phyloP scores from a whole-genome alignment of 2,113 vertebrate genomes.

The Isichthys henryi region DNA sequence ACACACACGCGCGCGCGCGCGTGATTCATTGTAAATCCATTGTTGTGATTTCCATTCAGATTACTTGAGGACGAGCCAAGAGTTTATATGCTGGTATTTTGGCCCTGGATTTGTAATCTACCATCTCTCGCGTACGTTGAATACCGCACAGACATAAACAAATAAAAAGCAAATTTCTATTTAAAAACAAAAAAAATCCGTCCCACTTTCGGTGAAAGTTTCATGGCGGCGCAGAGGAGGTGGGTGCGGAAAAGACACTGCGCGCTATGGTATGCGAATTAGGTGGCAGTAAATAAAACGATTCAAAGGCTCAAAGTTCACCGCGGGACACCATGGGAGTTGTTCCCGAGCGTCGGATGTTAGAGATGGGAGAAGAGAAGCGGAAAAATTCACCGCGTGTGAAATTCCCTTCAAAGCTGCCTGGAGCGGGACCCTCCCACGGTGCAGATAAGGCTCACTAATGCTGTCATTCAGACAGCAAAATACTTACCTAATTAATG shows the following conservation, averaged over 20 bases:
- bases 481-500: not conserved
- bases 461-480: slow-evolving; percentile 2
- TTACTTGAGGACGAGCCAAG: not conserved
- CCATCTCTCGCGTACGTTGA: not conserved
- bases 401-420: not conserved
- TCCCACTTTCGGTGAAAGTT: not conserved
- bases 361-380: slow-evolving; percentile 8
- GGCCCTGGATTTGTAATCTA: not conserved
- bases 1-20: not conserved
- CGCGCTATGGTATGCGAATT: not conserved
- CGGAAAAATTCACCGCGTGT: not conserved
- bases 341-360: not conserved
- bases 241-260: not conserved
- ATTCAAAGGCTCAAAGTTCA: slow-evolving; percentile 5
- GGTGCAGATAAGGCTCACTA: not conserved
- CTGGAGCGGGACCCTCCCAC: not conserved
- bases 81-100: not conserved
- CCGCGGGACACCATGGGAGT: not conserved
- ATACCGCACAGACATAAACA: not conserved
- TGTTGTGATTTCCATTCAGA: not conserved
- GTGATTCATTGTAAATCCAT: not conserved
- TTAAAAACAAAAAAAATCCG: not conserved
- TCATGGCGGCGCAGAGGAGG: not conserved
- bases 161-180: not conserved
- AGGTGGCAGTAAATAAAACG: slow-evolving; percentile 15